Evolutionary conservation across 2,113 vertebrate genomes (phyloP).

Genomic region (Cinclus cinclus): DNA sequence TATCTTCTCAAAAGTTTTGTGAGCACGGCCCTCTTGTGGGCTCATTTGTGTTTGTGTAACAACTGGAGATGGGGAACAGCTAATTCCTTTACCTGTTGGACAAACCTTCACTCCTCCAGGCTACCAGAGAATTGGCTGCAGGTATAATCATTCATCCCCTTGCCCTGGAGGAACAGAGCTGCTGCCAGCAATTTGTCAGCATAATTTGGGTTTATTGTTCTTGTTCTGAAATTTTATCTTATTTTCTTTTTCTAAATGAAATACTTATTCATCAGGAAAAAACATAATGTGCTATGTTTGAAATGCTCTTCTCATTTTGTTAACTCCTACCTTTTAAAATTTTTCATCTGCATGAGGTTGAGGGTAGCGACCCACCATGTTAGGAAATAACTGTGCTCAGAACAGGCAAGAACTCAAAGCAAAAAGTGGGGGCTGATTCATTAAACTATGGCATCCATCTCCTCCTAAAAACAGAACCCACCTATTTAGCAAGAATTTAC

Average conservation of each 20-base stretch:
- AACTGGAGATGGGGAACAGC: not conserved
- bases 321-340: not conserved
- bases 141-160: constrained; percentile 38
- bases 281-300: not conserved
- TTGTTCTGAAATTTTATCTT: constrained; percentile 42
- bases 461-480: not conserved
- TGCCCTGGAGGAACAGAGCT: not conserved
- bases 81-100: constrained; percentile 41
- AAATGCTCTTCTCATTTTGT: not conserved
- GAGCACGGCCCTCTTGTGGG: constrained; percentile 67
- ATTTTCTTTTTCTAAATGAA: constrained; percentile 59
- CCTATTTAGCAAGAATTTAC: not conserved
- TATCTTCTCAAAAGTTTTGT: constrained; percentile 42
- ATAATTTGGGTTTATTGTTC: constrained; percentile 37
- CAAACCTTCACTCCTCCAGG: not conserved
- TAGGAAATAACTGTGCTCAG: not conserved
- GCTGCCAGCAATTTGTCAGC: constrained; percentile 58
- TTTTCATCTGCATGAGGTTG: not conserved
- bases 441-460: not conserved
- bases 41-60: constrained; percentile 53
- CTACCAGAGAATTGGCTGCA: constrained; percentile 10
- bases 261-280: not conserved
- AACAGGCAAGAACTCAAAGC: not conserved
- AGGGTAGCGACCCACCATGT: not conserved
- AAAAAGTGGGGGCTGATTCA: not conserved